phyloP scores from a whole-genome alignment of 2,888 invertebrate species.

The Aphodius granarius region DNA sequence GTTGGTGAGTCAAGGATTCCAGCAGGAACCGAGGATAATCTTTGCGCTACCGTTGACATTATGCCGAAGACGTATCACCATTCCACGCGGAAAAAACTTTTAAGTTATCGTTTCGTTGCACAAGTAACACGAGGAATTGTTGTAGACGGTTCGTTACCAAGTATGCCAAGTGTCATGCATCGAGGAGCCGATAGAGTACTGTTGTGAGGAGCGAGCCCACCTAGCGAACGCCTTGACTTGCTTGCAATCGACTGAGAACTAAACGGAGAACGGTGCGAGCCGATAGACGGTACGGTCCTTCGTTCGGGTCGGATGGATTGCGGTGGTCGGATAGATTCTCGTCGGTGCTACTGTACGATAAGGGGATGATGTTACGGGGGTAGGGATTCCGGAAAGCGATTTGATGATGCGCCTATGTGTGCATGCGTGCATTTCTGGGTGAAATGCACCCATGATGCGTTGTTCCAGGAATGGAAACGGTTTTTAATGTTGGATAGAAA shows the following conservation, averaged over 20 bases:
- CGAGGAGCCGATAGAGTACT: background rate
- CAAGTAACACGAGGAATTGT: background rate
- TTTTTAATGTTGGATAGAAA: too few species aligned
- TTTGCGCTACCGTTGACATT: conserved; percentile 33
- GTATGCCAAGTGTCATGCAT: background rate
- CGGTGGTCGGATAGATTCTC: background rate
- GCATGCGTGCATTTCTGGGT: background rate
- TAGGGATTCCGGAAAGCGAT: background rate
- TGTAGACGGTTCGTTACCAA: background rate
- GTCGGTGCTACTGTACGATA: too few species aligned
- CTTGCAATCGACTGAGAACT: background rate
- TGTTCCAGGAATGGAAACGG: background rate
- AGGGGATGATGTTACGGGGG: too few species aligned
- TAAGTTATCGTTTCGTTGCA: background rate
- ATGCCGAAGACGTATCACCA: background rate
- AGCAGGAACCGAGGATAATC: conserved; percentile 45
- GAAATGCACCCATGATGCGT: too few species aligned
- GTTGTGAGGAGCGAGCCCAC: background rate
- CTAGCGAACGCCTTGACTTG: background rate
- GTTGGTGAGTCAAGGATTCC: conserved; percentile 64
- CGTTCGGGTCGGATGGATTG: background rate
- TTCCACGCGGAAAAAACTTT: background rate
- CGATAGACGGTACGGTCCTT: background rate
- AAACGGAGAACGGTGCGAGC: background rate
- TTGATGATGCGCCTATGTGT: background rate